phyloP scores from a whole-genome alignment of 2,797 vertebrate species.

The Hyperoplus lanceolatus region DNA sequence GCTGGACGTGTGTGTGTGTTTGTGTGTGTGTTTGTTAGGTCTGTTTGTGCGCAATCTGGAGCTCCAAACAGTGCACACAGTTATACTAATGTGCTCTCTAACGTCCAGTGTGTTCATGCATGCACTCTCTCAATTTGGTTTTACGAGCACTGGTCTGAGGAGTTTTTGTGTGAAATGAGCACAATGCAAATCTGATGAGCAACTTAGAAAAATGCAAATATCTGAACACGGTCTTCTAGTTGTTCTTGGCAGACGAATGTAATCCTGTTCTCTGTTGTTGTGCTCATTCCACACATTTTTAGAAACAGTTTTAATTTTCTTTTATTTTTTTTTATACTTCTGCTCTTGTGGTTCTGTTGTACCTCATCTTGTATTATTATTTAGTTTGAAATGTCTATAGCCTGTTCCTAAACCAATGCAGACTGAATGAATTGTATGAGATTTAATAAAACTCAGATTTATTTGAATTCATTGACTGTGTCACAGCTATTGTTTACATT shows the following conservation, averaged over 20 bases:
- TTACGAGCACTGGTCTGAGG: neutral
- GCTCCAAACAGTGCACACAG: slow-evolving; percentile 30
- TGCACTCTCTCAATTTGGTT: slow-evolving; percentile 26
- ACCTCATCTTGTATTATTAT: slow-evolving; percentile 43
- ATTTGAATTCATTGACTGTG: slow-evolving; percentile 25
- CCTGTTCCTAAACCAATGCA: slow-evolving; percentile 62
- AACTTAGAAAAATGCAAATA: neutral
- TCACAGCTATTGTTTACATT: neutral
- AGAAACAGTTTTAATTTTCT: neutral
- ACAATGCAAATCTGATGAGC: neutral
- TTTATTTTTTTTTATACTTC: slow-evolving; percentile 19
- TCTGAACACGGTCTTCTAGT: no score
- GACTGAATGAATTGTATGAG: slow-evolving; percentile 61
- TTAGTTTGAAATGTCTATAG: slow-evolving; percentile 68
- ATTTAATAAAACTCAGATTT: slow-evolving; percentile 69
- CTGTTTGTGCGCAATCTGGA: slow-evolving; percentile 25
- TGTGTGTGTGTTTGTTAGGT: neutral
- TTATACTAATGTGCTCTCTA: slow-evolving; percentile 16
- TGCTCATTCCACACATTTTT: slow-evolving; percentile 20
- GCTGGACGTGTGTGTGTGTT: slow-evolving; percentile 6
- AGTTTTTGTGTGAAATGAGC: slow-evolving; percentile 31
- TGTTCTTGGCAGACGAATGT: neutral
- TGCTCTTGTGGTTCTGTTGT: slow-evolving; percentile 42
- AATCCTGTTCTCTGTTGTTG: neutral
- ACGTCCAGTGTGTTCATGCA: slow-evolving; percentile 43